Base-by-base conservation (phyloP, 2,888 invertebrate genomes). In the Ormyrus labotus region DNA sequence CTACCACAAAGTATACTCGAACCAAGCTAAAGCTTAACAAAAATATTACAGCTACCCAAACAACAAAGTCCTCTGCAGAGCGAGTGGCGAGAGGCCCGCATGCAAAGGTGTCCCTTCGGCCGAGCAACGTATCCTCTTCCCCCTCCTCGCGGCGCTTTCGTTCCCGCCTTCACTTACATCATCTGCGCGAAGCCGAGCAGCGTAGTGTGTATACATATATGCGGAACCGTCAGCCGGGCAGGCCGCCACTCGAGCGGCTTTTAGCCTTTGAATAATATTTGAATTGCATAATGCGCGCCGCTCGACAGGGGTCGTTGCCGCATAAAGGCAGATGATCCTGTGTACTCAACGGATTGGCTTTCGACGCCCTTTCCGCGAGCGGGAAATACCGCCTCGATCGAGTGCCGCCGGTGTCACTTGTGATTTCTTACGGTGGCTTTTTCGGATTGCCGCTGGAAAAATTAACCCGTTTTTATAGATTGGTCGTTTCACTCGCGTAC, bases 181-280 rank as follows among this genome's bases (percentile, higher is more conserved):
- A 87, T 87, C 87, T 86, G 86, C 83, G 80, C 83, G 83, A 84
- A 85, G 85, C 87, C 7, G 9, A 34, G 34, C 34, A 4, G 34
- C 34, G 34, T 1, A 2, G 34, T 13, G 13, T 13, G 13, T 19
- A 19, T 19, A 19, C 2, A 19, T 34, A 4, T 2, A 34, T 4
- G 34, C 34, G 34, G 34, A 34, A 4, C 34, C 34, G 34, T 34
- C 34, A 34, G 34, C 34, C 34, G 34, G 34, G 34, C 34, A 34
- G 4, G 34, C 34, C 34, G 34, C 34, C 34, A 34, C 34, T 34
- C 34, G 34, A 34, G 63, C 81, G 87, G 88, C 90, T 90, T 90
- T 90, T 89, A 90, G 89, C 88, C 90, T 90, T 90, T 90, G 89
- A 90, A 90, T 90, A 90, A 90, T 90, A 90, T 90, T 90, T 90